These are phyloP conservation scores for Pachydiplax longipennis DNA, from an alignment of 2,888 invertebrate species.

Conservation along the genomic window DNA sequence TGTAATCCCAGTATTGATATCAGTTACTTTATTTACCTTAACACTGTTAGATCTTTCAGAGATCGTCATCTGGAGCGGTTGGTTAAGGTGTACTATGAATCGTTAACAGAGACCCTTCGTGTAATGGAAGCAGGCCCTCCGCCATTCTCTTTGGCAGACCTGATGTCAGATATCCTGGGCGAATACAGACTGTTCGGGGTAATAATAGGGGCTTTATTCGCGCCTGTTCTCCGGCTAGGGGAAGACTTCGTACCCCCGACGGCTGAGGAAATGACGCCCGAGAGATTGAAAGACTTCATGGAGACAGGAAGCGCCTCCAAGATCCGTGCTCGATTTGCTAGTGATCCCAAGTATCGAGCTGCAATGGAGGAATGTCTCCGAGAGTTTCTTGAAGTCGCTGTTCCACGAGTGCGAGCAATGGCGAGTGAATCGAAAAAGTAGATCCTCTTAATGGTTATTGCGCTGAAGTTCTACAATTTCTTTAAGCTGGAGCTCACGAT, in stretches of 20 bases:
- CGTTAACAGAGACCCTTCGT: background rate
- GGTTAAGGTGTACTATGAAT: background rate
- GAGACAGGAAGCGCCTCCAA: background rate
- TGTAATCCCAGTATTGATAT: background rate
- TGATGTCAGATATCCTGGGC: background rate
- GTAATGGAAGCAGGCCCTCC: background rate
- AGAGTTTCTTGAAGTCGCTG: background rate
- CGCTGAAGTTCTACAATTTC: too few relatives aligned
- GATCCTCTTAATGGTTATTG: too few relatives aligned
- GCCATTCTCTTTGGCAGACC: background rate
- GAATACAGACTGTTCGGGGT: background rate
- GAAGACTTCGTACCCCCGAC: background rate
- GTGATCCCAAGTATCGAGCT: background rate
- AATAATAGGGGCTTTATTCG: background rate
- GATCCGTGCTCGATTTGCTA: background rate
- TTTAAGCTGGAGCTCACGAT: too few relatives aligned
- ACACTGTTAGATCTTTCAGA: background rate
- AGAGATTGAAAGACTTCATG: background rate
- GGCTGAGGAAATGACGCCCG: background rate
- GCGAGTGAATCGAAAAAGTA: too few relatives aligned
- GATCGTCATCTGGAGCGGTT: background rate
- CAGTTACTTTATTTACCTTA: constrained; percentile 12
- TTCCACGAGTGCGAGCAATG: background rate
- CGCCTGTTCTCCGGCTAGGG: background rate
- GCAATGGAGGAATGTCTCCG: background rate